These are phyloP conservation scores for Scolanthus callimorphus DNA, from an alignment of 92 coral and sea anemone species.

Conservation along the genomic window DNA sequence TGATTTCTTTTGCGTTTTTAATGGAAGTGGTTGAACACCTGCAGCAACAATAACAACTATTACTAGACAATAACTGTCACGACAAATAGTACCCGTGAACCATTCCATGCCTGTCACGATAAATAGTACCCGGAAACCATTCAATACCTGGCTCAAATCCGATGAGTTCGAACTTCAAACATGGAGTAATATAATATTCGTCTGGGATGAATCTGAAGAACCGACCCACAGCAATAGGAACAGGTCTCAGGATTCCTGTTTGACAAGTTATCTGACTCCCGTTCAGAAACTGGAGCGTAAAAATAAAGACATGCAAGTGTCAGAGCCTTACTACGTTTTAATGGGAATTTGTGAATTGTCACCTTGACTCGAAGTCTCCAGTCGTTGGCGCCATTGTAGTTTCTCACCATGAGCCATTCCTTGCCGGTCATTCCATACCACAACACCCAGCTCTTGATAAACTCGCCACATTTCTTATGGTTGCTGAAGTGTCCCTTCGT, in stretches of 20 bases:
- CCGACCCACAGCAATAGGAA: constrained; percentile 8
- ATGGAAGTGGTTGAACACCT: constrained; percentile 1
- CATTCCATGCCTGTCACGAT: no score
- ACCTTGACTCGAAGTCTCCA: constrained; percentile 23
- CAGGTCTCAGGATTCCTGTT: not conserved
- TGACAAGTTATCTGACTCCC: constrained; percentile 13
- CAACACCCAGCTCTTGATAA: constrained; percentile 1
- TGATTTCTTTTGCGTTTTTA: not conserved
- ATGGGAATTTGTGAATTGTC: no score
- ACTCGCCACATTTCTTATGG: constrained; percentile 5
- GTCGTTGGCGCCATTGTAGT: constrained; percentile 31
- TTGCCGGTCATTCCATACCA: constrained; percentile 10
- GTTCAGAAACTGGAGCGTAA: no score
- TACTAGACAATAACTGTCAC: no score
- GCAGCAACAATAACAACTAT: not conserved
- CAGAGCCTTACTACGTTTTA: no score
- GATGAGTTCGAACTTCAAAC: constrained; percentile 18
- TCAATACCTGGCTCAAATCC: constrained; percentile 37
- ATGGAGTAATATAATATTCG: constrained; percentile 5
- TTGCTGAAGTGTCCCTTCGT: constrained; percentile 5
- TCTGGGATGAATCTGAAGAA: constrained; percentile 11
- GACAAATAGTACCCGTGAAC: no score
- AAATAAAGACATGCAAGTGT: no score
- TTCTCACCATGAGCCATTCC: constrained; percentile 17
- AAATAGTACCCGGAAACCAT: no score